Evolutionary conservation across 2,113 vertebrate species (phyloP), one percentile per base, ranked within the genome.

Genomic region (Numenius arquata): DNA sequence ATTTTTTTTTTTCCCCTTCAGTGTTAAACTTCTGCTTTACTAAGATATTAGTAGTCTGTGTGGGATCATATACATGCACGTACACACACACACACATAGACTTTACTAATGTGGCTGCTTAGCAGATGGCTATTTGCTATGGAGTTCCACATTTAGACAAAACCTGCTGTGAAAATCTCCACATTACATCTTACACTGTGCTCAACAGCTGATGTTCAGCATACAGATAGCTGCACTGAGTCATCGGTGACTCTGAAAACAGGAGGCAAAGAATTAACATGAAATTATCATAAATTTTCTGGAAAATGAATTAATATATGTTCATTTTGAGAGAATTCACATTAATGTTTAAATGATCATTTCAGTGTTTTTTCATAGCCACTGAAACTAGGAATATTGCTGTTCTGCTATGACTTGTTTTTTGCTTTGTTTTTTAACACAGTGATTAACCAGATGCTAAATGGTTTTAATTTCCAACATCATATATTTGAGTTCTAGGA

Each of bases 71-170:
- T 10, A 58, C 18, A 12, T 43, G 48, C 84, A n/a, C n/a, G 3
- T 75, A 43, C 78, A 36, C 43, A 55, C 40, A 58, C 41, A 55
- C 40, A 55, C 47, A 59, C 43, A 25, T 7, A 85, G 92, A 76
- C 41, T 91, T 79, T 65, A 80, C 72, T 80, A 85, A 75, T 92
- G 85, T 6, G 84, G 55, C 89, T 95, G 77, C 79, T 96, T 87
- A 63, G 91, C 96, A 98, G 97, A 97, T 97, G 96, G 95, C 93
- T 84, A 43, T 95, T 97, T 95, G 90, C 90, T 96, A 68, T 94
- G 88, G 70, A 91, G 96, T 88, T 94, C 85, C 91, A 92, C 96
- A 91, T 96, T 97, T 93, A 95, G 91, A 95, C 79, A 96, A 93
- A 97, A 93, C 95, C 95, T 95, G 91, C 93, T 95, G 96, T n/a